Percentiles rank a stretch among this genome's conserved stretches.
These are phyloP conservation scores for Squalus acanthias DNA, from an alignment of 2,797 vertebrate genomes.

Conservation along the genomic window DNA sequence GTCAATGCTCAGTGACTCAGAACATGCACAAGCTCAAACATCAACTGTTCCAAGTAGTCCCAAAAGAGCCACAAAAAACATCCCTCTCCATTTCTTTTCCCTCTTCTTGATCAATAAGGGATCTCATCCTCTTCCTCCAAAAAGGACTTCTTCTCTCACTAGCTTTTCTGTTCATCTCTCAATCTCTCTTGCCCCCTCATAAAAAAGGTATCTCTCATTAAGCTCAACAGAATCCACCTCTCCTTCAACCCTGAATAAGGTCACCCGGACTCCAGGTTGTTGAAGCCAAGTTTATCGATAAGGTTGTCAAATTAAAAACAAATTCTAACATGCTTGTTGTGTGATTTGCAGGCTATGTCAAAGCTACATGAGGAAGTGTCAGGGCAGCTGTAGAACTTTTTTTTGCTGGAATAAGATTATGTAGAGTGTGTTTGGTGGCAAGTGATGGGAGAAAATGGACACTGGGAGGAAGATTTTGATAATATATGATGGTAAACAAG, in stretches of 20 bases:
- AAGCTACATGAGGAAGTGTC: background rate
- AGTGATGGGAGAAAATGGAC: background rate
- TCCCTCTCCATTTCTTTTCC: background rate
- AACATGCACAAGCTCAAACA: background rate
- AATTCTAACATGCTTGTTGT: background rate
- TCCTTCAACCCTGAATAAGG: background rate
- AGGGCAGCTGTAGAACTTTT: background rate
- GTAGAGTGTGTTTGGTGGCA: background rate
- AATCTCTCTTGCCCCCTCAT: background rate
- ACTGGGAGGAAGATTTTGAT: too few relatives aligned
- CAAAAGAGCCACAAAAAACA: background rate
- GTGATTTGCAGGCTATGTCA: background rate
- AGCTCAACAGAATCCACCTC: background rate
- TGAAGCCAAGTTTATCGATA: background rate
- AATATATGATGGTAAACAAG: background rate
- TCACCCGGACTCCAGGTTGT: background rate
- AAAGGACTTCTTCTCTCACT: background rate
- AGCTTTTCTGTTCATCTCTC: background rate
- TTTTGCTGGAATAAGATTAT: background rate
- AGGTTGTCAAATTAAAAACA: too few relatives aligned
- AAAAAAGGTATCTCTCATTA: background rate
- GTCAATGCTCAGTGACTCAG: background rate
- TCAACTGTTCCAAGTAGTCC: background rate
- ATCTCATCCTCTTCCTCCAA: background rate
- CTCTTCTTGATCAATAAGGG: background rate